Conservation (phyloP, 2,888 invertebrate genomes). For the Heliconius cydno region DNA sequence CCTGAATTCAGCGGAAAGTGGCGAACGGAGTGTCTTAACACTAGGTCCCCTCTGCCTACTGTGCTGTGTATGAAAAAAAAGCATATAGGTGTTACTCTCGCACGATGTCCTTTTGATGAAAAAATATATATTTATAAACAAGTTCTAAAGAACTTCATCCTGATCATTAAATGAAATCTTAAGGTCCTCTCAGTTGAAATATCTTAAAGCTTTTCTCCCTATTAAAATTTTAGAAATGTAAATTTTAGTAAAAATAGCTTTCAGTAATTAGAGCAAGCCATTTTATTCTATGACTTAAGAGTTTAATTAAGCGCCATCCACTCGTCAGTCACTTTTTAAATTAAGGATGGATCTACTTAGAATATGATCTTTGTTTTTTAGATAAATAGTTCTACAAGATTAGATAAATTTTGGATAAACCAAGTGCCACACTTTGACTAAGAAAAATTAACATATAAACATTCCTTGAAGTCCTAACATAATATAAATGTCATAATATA, state of each 20-base stretch:
- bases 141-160: slow-evolving; percentile 4
- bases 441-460: no score
- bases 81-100: no score
- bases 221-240: slow-evolving; percentile 31
- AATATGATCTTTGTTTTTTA: neutral
- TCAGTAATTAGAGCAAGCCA: slow-evolving; percentile 27
- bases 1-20: no score
- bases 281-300: slow-evolving; percentile 27
- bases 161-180: slow-evolving; percentile 16
- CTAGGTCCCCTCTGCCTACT: no score
- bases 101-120: no score
- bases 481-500: neutral
- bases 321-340: slow-evolving; percentile 16
- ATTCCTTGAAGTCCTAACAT: no score
- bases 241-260: slow-evolving; percentile 27
- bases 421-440: no score
- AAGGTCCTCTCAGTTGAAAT: slow-evolving; percentile 5
- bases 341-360: slow-evolving; percentile 3
- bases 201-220: slow-evolving; percentile 26
- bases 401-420: no score
- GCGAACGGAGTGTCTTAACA: no score
- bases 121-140: neutral
- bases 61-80: no score
- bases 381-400: no score
- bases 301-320: slow-evolving; percentile 16